Evolutionary conservation across 1,140 invertebrate species (phyloP), one percentile per base, ranked within the genome.

Genomic region (Leptoteleia sp.): DNA sequence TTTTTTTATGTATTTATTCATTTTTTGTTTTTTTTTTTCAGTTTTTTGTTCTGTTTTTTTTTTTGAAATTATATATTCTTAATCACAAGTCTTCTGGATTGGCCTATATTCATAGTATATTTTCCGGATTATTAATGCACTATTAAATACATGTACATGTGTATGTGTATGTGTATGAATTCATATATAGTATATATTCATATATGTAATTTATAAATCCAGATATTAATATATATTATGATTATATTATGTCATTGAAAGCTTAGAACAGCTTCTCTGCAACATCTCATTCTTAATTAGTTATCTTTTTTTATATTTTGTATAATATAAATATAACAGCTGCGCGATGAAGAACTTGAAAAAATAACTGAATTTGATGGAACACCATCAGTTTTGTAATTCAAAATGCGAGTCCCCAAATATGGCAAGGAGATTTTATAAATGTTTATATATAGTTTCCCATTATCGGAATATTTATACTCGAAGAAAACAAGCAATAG

Each of bases 191-290:
- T n/a, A n/a, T n/a, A n/a, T n/a, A n/a, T n/a, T n/a, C n/a, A n/a
- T n/a, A n/a, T n/a, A n/a, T n/a, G n/a, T n/a, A n/a, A n/a, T n/a
- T n/a, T n/a, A n/a, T n/a, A n/a, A n/a, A n/a, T n/a, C n/a, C n/a
- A n/a, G n/a, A n/a, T n/a, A n/a, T n/a, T n/a, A n/a, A n/a, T n/a
- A n/a, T n/a, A n/a, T n/a, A 54, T 54, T 62, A 73, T 31, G 37
- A 48, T 64, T 40, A 67, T 38, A 31, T 35, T 11, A 29, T 17
- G 27, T 68, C 38, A n/a, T 25, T 8, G 48, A 79, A 59, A 79
- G 67, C 68, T 70, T 79, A 79, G 50, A 79, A 78, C 76, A 78
- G 45, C 76, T 77, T 67, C 45, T 38, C 17, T 1, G 12, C 61
- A 17, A 65, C 22, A n/a, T n/a, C n/a, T 12, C 25, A 47, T 25